Base-by-base conservation (phyloP, 2,888 invertebrate species). In the Allophyes oxyacanthae region DNA sequence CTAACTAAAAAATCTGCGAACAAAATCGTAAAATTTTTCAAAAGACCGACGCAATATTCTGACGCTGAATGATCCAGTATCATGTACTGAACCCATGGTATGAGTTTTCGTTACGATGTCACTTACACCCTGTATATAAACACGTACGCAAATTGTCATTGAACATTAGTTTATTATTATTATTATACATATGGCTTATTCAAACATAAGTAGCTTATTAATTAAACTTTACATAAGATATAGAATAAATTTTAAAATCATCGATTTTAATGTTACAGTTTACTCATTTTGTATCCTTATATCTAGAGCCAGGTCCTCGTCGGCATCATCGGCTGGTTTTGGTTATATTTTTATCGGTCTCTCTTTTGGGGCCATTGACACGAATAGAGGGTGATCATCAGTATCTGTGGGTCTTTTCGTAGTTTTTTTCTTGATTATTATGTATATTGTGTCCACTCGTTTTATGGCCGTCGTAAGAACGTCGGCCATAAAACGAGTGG, bases 351-450 rank as follows among this genome's bases (percentile, higher is more conserved):
- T 77, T 78, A 51, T 74, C 52, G 11, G 66, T 78, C 41, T 92
- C 89, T 58, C 89, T 78, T 77, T 92, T 92, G 2, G 92, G 92
- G 11, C 83, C 85, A 50, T 80, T 85, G 15, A 83, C 14, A 93
- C 79, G 54, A 87, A 86, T 3, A 87, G 69, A 6, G 92, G 91
- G 14, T 62, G 51, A 0, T 64, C 62, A 26, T 54, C 65, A 58
- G 83, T 84, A n/a, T 79, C 75, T 20, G 40, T 51, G 26, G 86
- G 82, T 50, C 83, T 84, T 60, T 84, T 81, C 0, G 84, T 87
- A 1, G 84, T 73, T 58, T 69, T 75, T n/a, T 58, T 64, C 66
- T 30, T 59, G 63, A 37, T 63, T 60, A 41, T 57, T 45, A 34
- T 6, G 59, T 38, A 56, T 45, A 34, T 6, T n/a, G 26, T 28